A percentile compares a stretch with the other conserved stretches of the same genome.
Conservation (phyloP, 2,797 vertebrate genomes). For the Urophycis tenuis region DNA sequence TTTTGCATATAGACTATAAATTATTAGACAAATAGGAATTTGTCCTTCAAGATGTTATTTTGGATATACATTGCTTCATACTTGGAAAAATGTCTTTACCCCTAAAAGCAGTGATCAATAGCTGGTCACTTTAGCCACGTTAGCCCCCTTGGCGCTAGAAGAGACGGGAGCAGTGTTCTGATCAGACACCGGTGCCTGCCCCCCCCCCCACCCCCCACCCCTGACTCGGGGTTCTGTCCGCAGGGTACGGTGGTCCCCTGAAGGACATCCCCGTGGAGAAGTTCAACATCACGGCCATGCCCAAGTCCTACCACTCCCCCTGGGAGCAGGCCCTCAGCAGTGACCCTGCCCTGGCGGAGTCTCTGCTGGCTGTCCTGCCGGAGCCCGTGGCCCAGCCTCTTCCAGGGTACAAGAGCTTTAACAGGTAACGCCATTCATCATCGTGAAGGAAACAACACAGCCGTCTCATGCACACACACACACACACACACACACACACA, state of each 20-base stretch:
- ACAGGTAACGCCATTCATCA: conserved; percentile 75
- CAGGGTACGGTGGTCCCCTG: conserved; percentile 87
- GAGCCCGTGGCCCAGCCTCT: conserved; percentile 69
- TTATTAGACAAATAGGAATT: background rate
- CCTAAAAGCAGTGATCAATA: too few relatives aligned
- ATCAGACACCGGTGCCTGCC: background rate
- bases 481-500: background rate
- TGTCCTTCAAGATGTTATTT: background rate
- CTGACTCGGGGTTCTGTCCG: conserved; percentile 3
- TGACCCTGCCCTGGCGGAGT: conserved; percentile 78
- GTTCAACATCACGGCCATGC: conserved; percentile 89
- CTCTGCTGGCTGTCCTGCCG: conserved; percentile 70
- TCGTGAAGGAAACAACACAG: background rate
- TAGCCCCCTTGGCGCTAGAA: too few relatives aligned
- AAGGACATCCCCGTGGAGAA: conserved; percentile 89
- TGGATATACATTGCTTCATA: too few relatives aligned
- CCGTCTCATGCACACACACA: background rate
- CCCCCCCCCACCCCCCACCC: too few relatives aligned
- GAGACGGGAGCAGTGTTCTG: too few relatives aligned
- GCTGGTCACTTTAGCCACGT: too few relatives aligned
- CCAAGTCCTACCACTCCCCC: conserved; percentile 90
- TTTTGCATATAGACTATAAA: background rate
- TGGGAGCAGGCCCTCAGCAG: conserved; percentile 87
- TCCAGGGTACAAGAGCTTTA: conserved; percentile 91
- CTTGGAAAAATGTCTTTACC: too few relatives aligned